These are phyloP conservation scores for Siniperca obscura DNA, from an alignment of 2,797 vertebrate genomes.

Conservation along the genomic window DNA sequence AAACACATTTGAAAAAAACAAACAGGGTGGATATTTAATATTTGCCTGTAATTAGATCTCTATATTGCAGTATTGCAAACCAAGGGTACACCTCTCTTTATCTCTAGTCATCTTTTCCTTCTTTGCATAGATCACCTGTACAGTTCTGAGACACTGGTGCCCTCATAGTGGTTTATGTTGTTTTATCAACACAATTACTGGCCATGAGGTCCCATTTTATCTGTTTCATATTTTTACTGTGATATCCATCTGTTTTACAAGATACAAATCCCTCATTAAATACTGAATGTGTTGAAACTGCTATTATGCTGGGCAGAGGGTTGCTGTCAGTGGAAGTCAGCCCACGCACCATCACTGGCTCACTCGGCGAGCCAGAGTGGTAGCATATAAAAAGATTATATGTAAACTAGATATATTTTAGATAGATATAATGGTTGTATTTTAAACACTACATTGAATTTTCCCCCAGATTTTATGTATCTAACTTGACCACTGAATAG, in stretches of 20 bases:
- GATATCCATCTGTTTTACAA: constrained; percentile 50
- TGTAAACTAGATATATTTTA: constrained; percentile 6
- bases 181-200: constrained; percentile 25
- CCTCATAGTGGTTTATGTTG: background rate
- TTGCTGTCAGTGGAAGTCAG: constrained; percentile 29
- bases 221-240: constrained; percentile 36
- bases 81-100: background rate
- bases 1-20: background rate
- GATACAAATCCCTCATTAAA: constrained; percentile 49
- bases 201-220: constrained; percentile 27
- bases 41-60: background rate
- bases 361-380: background rate
- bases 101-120: background rate
- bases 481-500: background rate
- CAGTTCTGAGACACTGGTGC: background rate
- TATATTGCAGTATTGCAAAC: background rate
- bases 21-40: background rate
- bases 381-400: background rate
- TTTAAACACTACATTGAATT: no score
- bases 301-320: constrained; percentile 30
- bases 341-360: constrained; percentile 35
- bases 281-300: constrained; percentile 36
- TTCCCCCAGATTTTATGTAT: no score
- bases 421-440: background rate
- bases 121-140: constrained; percentile 2